Base-by-base conservation (phyloP, 1,140 invertebrate species). In the Bradysia coprophila region DNA sequence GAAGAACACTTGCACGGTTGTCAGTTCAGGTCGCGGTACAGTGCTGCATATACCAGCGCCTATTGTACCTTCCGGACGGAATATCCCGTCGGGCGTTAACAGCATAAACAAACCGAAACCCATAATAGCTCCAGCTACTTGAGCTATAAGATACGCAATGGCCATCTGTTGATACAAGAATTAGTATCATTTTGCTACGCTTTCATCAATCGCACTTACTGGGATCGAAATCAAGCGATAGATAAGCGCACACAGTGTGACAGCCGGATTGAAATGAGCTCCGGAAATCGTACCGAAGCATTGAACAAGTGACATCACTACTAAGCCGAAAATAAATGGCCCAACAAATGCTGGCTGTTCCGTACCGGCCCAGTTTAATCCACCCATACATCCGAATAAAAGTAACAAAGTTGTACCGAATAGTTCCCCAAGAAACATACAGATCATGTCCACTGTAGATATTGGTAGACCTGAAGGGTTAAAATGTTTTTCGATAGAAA, bases 201-300 rank as follows among this genome's bases (percentile, higher is more conserved):
- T 31, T 31, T 31, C 28, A 31, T n/a, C 8, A 31, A 31, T 9
- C 8, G n/a, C 8, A 9, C 15, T 36, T 36, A 36, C 33, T 16
- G 8, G 8, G 5, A 36, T 5, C 6, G 9, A 11, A 36, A 57
- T 53, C 18, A 46, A 53, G 1, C 61, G 56, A 48, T 50, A 65
- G 28, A 66, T 65, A 20, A 83, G 60, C 2, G 85, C 70, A 2
- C 76, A 86, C 4, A 76, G 38, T 0, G 84, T 87, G 0, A 93
- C 83, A 0, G 86, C 84, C 0, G 88, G 88, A 64, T 92, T 92
- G 23, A 93, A 74, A 60, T 91, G 87, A 32, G 85, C 81, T 8
- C 89, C 89, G 33, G 81, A 88, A 0, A 92, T 68, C 46, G 88
- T 83, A 34, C 82, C 85, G 24, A 92, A 69, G 21, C 72, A 69